A percentile compares a stretch with the other conserved stretches of the same genome.
These are phyloP conservation scores for Halichoeres trimaculatus DNA, from an alignment of 2,113 vertebrate genomes.

Conservation along the genomic window DNA sequence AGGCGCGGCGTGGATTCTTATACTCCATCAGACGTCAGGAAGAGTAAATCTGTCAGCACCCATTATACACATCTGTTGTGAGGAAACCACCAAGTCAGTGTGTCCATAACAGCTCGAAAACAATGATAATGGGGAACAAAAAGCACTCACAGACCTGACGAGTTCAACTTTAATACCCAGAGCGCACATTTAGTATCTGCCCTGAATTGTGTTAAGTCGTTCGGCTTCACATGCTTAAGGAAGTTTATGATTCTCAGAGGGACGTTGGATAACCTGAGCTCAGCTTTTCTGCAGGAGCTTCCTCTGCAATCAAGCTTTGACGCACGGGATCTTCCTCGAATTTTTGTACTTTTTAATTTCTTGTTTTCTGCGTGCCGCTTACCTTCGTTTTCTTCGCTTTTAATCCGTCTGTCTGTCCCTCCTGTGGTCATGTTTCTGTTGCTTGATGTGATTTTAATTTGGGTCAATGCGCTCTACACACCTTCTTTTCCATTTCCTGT, in stretches of 20 bases:
- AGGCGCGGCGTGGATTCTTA: constrained; percentile 51
- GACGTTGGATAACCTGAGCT: constrained; percentile 31
- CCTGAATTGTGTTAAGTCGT: neutral
- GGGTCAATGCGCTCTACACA: neutral
- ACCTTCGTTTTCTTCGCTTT: too few species aligned
- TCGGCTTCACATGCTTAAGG: neutral
- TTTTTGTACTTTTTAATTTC: neutral
- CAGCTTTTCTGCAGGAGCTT: constrained; percentile 43
- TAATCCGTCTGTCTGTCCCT: too few species aligned
- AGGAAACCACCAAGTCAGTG: constrained; percentile 50
- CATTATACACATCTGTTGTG: constrained; percentile 60
- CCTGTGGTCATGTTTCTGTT: neutral
- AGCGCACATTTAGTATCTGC: neutral
- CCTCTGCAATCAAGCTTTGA: constrained; percentile 57
- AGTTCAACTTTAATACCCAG: neutral
- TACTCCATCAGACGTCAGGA: constrained; percentile 55
- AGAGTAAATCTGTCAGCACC: constrained; percentile 72
- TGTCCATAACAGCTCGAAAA: neutral
- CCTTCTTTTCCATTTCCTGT: constrained; percentile 44
- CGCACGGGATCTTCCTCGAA: constrained; percentile 53
- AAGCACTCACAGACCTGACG: neutral
- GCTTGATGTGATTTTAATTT: neutral
- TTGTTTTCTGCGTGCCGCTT: too few species aligned
- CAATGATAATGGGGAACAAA: constrained; percentile 14
- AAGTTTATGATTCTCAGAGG: neutral